Evolutionary conservation across 2,888 invertebrate species (phyloP).

Genomic region (Phyllotreta striolata): DNA sequence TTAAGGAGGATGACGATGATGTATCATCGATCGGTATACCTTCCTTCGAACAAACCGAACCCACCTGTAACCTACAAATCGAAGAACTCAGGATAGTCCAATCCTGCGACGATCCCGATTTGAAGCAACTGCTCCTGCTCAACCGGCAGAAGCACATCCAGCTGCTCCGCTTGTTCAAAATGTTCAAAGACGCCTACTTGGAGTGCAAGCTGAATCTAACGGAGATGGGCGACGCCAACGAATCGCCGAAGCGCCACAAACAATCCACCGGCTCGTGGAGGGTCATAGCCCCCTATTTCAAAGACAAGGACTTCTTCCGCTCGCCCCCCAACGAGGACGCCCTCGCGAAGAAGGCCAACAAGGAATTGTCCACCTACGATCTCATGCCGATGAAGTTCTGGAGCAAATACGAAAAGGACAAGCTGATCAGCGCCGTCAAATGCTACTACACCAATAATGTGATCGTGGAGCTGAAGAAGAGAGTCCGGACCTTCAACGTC

Average conservation of each 20-base stretch:
- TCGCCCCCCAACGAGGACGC: conserved; percentile 69
- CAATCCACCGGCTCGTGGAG: conserved; percentile 39
- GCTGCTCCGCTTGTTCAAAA: conserved; percentile 46
- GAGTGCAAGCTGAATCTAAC: conserved; percentile 43
- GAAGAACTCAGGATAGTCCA: conserved; percentile 49
- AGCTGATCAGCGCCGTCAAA: conserved; percentile 46
- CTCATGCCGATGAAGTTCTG: conserved; percentile 54
- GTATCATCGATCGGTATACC: too few relatives aligned
- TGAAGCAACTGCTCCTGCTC: conserved; percentile 46
- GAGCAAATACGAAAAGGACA: conserved; percentile 49
- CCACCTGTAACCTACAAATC: conserved; percentile 37
- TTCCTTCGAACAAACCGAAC: not conserved
- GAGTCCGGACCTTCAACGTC: conserved; percentile 21
- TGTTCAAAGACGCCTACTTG: conserved; percentile 45
- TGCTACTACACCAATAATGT: conserved; percentile 46
- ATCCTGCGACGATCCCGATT: conserved; percentile 44
- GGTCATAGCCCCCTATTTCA: conserved; percentile 72
- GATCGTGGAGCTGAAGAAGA: conserved; percentile 38
- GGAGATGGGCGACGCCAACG: conserved; percentile 35
- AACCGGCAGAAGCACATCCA: conserved; percentile 50
- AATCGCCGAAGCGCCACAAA: conserved; percentile 5
- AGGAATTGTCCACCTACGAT: conserved; percentile 47
- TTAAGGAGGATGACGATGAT: too few relatives aligned
- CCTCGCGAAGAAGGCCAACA: conserved; percentile 51
- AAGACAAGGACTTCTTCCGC: conserved; percentile 65